These are phyloP conservation scores for Micronisus gabar DNA, from an alignment of 2,113 vertebrate species.

Conservation along the genomic window DNA sequence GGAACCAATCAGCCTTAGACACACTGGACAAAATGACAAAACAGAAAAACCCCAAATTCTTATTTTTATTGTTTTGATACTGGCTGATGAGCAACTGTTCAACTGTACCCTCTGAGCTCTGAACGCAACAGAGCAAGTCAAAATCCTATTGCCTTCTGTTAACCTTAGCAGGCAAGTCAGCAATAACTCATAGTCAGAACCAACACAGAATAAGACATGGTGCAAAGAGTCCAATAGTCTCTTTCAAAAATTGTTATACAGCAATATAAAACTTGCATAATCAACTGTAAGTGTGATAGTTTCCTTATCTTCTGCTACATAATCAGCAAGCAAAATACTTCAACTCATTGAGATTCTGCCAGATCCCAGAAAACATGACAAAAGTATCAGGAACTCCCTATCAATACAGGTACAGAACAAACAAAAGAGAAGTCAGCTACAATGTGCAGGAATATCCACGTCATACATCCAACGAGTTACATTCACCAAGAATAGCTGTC, in stretches of 20 bases:
- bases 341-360: background rate
- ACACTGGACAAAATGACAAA: background rate
- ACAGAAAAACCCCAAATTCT: background rate
- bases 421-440: background rate
- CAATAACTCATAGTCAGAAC: background rate
- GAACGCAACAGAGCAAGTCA: background rate
- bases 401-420: background rate
- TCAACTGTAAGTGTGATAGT: background rate
- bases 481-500: background rate
- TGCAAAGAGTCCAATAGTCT: background rate
- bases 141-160: background rate
- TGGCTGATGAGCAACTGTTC: background rate
- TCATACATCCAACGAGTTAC: background rate
- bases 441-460: background rate
- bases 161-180: background rate
- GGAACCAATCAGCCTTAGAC: background rate
- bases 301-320: background rate
- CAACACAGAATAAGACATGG: background rate
- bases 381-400: background rate
- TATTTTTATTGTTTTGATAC: background rate
- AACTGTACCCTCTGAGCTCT: background rate
- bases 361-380: background rate
- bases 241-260: background rate
- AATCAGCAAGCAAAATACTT: background rate
- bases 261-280: background rate